Conservation (phyloP, 2,797 vertebrate genomes). For the Periophthalmus magnuspinnatus region DNA sequence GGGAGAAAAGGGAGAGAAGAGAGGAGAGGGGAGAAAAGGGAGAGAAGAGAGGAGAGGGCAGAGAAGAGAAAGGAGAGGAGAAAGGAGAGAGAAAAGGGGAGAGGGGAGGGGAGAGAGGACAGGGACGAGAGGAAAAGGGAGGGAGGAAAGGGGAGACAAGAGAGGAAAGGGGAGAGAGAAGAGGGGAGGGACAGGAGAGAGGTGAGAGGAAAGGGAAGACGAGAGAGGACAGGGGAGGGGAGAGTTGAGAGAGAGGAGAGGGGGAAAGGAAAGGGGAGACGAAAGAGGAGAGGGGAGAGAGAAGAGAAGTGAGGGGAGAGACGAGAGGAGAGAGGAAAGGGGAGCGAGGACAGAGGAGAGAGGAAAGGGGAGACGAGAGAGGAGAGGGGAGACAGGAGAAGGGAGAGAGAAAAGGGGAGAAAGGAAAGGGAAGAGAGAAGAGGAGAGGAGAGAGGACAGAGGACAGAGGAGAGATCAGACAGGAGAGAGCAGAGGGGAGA, state of each 20-base stretch:
- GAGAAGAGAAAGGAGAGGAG: constrained; percentile 19
- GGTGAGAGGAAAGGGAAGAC: constrained; percentile 5
- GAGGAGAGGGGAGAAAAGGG: too few relatives aligned
- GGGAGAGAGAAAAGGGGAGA: constrained; percentile 1
- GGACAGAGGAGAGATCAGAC: background rate
- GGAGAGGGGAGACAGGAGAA: too few relatives aligned
- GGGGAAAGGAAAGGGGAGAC: too few relatives aligned
- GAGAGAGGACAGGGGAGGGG: background rate
- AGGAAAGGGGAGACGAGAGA: too few relatives aligned
- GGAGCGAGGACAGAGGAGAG: constrained; percentile 10
- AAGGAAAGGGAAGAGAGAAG: constrained; percentile 4
- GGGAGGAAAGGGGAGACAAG: too few relatives aligned
- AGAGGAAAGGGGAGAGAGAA: background rate
- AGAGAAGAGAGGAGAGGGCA: background rate
- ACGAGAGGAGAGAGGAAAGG: constrained; percentile 20
- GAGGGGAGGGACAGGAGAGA: constrained; percentile 22
- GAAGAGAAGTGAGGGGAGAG: constrained; percentile 5
- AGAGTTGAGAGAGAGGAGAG: background rate
- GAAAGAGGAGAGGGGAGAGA: too few relatives aligned
- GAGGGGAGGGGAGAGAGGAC: background rate
- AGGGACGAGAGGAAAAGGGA: too few relatives aligned
- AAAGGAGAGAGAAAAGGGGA: background rate
- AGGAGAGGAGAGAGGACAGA: constrained; percentile 17
- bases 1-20: too few relatives aligned
- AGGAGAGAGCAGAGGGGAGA: too few relatives aligned